Conservation (phyloP, 2,113 vertebrate species). For the Lamprotornis superbus region DNA sequence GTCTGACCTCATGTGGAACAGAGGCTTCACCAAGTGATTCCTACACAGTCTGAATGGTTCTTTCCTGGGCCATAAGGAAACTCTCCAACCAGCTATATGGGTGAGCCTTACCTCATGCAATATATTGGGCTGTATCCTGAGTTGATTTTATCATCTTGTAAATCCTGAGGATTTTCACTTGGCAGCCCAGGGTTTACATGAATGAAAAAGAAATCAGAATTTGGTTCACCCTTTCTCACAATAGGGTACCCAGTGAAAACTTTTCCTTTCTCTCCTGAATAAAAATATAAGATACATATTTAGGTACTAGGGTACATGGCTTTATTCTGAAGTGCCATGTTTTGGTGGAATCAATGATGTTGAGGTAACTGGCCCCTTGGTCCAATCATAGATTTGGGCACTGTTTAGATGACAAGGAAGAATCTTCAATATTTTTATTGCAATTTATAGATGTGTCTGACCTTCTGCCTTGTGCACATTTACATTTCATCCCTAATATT, state of each 20-base stretch:
- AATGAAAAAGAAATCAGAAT: not conserved
- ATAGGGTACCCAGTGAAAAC: not conserved
- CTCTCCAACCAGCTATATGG: not conserved
- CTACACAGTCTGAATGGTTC: not conserved
- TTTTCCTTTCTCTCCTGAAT: not conserved
- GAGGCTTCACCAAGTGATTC: not conserved
- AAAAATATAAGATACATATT: not conserved
- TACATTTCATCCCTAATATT: not conserved
- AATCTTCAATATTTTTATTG: slow-evolving; percentile 8
- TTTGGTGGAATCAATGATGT: not conserved
- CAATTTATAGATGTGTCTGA: not conserved
- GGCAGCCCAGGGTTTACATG: not conserved
- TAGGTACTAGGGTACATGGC: not conserved
- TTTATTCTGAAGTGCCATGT: not conserved
- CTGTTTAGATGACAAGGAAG: slow-evolving; percentile 25
- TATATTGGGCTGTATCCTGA: not conserved
- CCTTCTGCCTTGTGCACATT: not conserved
- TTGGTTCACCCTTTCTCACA: not conserved
- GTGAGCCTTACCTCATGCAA: not conserved
- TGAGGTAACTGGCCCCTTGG: not conserved
- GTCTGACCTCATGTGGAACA: not conserved
- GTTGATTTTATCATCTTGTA: not conserved
- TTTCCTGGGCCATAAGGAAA: not conserved
- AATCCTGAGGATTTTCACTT: not conserved
- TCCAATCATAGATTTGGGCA: not conserved